Base-by-base conservation (phyloP, 2,113 vertebrate species). In the Pogona vitticeps region DNA sequence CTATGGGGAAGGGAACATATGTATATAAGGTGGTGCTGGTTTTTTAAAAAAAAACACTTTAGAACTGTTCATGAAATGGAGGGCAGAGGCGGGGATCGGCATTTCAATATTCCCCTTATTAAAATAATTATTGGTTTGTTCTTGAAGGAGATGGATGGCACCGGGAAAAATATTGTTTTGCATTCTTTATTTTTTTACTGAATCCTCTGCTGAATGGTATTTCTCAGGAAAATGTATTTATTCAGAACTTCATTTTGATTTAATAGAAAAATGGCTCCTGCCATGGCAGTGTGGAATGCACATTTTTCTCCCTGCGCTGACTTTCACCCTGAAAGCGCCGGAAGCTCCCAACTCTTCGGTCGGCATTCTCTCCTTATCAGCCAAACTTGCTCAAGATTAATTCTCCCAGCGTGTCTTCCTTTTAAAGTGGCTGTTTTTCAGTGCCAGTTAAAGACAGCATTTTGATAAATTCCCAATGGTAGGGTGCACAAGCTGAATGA, bases 361-460 rank as follows among this genome's bases (percentile, higher is more conserved):
- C 28, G 46, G 84, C 89, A 76, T 91, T 89, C 80, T 92, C 92
- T 91, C 83, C 88, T 85, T 95, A 91, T 92, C 94, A 89, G 78
- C 87, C 89, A 93, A 91, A 91, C 84, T 94, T 91, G 68, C 84
- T 59, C 26, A 77, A 89, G 92, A 94, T 95, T 96, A 93, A 93
- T 94, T 94, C 94, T 94, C 88, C 88, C 91, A 91, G 91, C 90
- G 89, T 86, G 75, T 82, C 84, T 95, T 92, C 89, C 88, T 93
- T 95, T 94, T 95, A 89, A 95, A 95, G 95, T 91, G 85, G 72
- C 83, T 96, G 93, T 84, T 96, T 93, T 93, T 93, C 95, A 94
- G 61, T 93, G 92, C 90, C 89, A 91, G 88, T 95, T 94, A 94
- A 93, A 95, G 93, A 92, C 88, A 94, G 75, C 58, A 38, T 82